phyloP scores from a whole-genome alignment of 2,113 vertebrate genomes.

The Prionailurus bengalensis region DNA sequence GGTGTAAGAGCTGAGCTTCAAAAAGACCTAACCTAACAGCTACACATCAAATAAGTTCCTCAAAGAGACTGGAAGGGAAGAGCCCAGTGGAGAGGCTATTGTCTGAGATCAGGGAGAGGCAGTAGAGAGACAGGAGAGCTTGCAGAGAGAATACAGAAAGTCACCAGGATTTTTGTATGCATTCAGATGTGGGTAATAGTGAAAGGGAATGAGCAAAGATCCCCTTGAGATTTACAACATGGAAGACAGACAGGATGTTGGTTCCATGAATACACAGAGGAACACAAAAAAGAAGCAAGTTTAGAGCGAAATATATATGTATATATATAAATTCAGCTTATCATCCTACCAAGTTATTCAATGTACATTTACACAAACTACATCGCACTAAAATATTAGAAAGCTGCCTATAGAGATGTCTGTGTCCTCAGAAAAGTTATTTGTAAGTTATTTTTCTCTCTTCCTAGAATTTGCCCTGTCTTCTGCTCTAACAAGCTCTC shows the following conservation, averaged over 20 bases:
- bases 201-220: not conserved
- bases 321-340: not conserved
- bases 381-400: not conserved
- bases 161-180: not conserved
- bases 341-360: not conserved
- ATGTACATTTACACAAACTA: not conserved
- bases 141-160: not conserved
- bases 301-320: not conserved
- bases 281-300: not conserved
- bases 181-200: not conserved
- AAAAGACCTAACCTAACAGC: not conserved
- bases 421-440: not conserved
- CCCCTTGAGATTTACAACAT: not conserved
- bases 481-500: constrained; percentile 2
- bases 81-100: not conserved
- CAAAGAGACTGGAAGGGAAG: not conserved
- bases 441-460: not conserved
- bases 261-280: constrained; percentile 33
- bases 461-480: constrained; percentile 3
- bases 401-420: not conserved
- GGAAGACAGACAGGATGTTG: not conserved
- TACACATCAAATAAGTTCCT: not conserved
- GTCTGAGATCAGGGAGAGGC: not conserved
- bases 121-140: not conserved
- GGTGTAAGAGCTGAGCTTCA: not conserved